Evolutionary conservation across 2,797 vertebrate species (phyloP).

Genomic region (Galaxias olidus): DNA sequence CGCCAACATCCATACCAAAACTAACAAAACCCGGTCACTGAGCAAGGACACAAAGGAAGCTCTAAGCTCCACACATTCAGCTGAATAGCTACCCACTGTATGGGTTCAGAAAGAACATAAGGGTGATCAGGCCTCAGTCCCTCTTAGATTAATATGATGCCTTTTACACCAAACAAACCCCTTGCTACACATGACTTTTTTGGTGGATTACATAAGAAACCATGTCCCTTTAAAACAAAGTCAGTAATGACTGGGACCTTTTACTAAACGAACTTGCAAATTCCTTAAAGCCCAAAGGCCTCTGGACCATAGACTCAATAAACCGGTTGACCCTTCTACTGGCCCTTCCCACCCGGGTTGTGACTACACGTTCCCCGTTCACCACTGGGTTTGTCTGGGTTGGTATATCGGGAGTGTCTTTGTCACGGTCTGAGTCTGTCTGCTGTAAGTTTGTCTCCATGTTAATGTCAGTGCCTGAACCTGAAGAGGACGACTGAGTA

Average conservation of each 20-base stretch:
- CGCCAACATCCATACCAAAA: constrained; percentile 23
- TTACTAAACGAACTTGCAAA: background rate
- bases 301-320: constrained; percentile 15
- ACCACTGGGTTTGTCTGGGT: background rate
- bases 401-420: too few species aligned
- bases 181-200: background rate
- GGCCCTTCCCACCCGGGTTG: constrained; percentile 1
- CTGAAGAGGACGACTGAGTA: constrained; percentile 3
- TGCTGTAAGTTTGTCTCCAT: background rate
- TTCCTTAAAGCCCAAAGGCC: background rate
- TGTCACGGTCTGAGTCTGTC: background rate
- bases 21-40: too few species aligned
- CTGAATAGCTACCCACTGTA: constrained; percentile 15
- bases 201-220: background rate
- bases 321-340: constrained; percentile 7
- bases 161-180: constrained; percentile 18
- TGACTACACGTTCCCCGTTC: background rate
- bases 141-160: constrained; percentile 20
- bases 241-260: constrained; percentile 6
- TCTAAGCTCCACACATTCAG: background rate
- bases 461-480: too few species aligned
- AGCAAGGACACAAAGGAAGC: background rate
- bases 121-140: constrained; percentile 27
- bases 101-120: too few species aligned
- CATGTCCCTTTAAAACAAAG: constrained; percentile 1